Conservation (phyloP, 2,113 vertebrate species). For the Lamprologus speciosus region DNA sequence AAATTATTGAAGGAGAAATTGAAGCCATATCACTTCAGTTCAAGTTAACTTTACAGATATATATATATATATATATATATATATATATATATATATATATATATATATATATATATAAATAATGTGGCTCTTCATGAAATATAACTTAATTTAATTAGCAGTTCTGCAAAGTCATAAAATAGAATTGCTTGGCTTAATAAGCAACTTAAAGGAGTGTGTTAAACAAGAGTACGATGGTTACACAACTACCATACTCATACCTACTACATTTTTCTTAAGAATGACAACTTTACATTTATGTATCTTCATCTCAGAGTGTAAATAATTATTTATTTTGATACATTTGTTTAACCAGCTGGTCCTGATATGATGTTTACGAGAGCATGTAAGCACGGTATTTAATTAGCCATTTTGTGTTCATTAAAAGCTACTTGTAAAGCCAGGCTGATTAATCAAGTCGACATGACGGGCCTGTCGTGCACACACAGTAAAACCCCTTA, state of each 20-base stretch:
- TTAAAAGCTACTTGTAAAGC: background rate
- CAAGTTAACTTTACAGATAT: no score
- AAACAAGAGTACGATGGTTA: background rate
- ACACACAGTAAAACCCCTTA: background rate
- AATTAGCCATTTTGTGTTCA: background rate
- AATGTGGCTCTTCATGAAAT: no score
- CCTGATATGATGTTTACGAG: background rate
- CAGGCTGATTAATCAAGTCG: background rate
- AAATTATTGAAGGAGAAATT: no score
- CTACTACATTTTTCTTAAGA: background rate
- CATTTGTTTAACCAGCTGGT: background rate
- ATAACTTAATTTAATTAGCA: background rate
- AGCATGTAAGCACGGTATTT: background rate
- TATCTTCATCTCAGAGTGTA: background rate
- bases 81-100: no score
- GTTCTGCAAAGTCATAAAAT: background rate
- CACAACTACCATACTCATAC: background rate
- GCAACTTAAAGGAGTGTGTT: background rate
- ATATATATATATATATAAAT: no score
- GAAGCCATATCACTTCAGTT: no score
- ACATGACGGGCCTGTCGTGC: no score
- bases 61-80: no score
- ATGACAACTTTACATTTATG: background rate
- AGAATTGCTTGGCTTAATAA: background rate
- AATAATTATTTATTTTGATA: background rate